Evolutionary conservation across 2,888 invertebrate genomes (phyloP).

Genomic region (Athalia circularis): DNA sequence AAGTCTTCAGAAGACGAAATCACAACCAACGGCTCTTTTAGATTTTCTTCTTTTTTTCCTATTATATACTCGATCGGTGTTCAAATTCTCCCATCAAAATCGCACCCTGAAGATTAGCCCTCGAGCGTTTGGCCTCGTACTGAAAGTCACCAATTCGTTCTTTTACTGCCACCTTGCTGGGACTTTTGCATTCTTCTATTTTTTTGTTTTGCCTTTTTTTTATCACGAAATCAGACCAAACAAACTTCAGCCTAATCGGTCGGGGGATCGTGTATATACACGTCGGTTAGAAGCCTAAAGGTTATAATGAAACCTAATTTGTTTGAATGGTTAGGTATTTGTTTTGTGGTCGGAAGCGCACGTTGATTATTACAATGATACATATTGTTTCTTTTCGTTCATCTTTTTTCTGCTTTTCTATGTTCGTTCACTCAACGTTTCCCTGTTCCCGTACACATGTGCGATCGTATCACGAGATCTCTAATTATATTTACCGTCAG

Average conservation of each 20-base stretch:
- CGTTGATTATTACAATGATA: background rate
- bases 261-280: conserved; percentile 15
- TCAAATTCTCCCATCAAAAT: background rate
- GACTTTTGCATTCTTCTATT: background rate
- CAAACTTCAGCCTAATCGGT: conserved; percentile 27
- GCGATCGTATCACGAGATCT: no score
- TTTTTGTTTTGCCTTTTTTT: background rate
- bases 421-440: no score
- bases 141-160: conserved; percentile 18
- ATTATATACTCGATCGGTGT: no score
- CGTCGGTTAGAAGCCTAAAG: background rate
- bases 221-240: conserved; percentile 29
- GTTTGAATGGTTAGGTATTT: conserved; percentile 30
- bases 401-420: background rate
- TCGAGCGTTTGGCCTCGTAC: conserved; percentile 13
- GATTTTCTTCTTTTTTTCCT: no score
- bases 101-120: background rate
- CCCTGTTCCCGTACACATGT: no score
- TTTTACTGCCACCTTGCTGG: background rate
- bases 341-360: background rate
- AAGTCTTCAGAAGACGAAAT: no score
- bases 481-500: no score
- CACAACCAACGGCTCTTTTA: no score
- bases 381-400: background rate
- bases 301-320: conserved; percentile 22